Conservation (phyloP, 2,113 vertebrate species). For the Solea senegalensis region DNA sequence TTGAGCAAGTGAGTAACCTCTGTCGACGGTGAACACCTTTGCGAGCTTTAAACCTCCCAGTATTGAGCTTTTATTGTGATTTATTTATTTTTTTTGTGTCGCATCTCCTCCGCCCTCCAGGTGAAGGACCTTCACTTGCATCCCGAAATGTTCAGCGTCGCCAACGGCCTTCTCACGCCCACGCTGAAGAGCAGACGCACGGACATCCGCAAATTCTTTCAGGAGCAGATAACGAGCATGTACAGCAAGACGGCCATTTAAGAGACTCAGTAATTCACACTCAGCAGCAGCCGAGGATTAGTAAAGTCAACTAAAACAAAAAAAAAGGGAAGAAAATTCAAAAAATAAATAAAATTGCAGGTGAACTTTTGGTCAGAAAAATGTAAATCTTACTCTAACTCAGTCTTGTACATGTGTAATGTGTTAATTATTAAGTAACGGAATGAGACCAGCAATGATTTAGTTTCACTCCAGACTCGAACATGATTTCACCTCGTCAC, state of each 20-base stretch:
- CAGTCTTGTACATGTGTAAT: neutral
- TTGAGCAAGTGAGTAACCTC: conserved; percentile 77
- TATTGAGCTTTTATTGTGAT: neutral
- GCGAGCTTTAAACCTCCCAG: neutral
- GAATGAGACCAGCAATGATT: conserved; percentile 16
- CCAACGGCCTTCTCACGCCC: conserved; percentile 83
- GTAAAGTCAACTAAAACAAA: conserved; percentile 2
- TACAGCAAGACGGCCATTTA: conserved; percentile 74
- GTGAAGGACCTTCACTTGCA: conserved; percentile 81
- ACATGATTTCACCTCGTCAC: neutral
- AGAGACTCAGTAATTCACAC: conserved; percentile 27
- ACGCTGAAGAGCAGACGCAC: conserved; percentile 81
- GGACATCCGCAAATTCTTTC: conserved; percentile 77
- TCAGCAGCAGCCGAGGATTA: neutral
- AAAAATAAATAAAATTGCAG: neutral
- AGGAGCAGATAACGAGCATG: conserved; percentile 78
- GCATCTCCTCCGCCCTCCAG: conserved; percentile 42
- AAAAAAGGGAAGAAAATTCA: neutral
- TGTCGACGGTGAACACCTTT: neutral
- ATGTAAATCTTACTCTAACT: neutral
- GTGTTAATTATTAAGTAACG: conserved; percentile 24
- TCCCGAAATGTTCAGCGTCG: conserved; percentile 78
- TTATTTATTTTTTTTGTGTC: neutral
- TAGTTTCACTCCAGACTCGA: neutral
- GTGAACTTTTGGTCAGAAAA: no score